These are phyloP conservation scores for Oplegnathus fasciatus DNA, from an alignment of 2,113 vertebrate genomes.

Conservation along the genomic window DNA sequence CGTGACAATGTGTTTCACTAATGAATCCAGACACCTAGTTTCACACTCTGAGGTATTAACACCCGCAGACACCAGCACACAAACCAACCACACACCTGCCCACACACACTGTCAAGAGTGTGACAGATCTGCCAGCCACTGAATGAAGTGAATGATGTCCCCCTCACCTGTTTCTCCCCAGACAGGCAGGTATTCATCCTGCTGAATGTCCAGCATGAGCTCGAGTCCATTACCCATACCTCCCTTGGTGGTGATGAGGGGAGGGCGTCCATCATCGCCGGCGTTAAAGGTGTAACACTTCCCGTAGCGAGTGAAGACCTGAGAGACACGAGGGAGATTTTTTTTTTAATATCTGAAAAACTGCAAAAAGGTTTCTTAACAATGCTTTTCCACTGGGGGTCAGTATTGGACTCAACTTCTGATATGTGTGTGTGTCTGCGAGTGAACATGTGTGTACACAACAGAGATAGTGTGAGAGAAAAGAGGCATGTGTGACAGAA, in stretches of 20 bases:
- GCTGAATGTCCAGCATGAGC: conserved; percentile 99
- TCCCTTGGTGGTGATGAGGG: conserved; percentile 93
- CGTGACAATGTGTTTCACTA: not conserved
- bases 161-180: conserved; percentile 96
- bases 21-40: conserved; percentile 1
- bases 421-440: not conserved
- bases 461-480: not conserved
- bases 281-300: conserved; percentile 99
- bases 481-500: conserved; percentile 16
- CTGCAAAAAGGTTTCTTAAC: not conserved
- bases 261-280: conserved; percentile 87
- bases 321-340: conserved; percentile 48
- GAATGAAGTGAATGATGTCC: not conserved
- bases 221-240: conserved; percentile 98
- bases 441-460: not conserved
- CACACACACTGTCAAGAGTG: not conserved
- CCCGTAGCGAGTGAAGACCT: conserved; percentile 98
- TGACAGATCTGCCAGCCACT: not conserved
- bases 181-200: conserved; percentile 96
- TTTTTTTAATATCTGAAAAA: not conserved
- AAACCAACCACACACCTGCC: too few species aligned
- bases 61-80: not conserved
- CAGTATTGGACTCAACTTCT: conserved; percentile 66
- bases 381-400: conserved; percentile 71
- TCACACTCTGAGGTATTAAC: not conserved